phyloP scores from a whole-genome alignment of 2,797 vertebrate genomes.

The Sebastes reedi region DNA sequence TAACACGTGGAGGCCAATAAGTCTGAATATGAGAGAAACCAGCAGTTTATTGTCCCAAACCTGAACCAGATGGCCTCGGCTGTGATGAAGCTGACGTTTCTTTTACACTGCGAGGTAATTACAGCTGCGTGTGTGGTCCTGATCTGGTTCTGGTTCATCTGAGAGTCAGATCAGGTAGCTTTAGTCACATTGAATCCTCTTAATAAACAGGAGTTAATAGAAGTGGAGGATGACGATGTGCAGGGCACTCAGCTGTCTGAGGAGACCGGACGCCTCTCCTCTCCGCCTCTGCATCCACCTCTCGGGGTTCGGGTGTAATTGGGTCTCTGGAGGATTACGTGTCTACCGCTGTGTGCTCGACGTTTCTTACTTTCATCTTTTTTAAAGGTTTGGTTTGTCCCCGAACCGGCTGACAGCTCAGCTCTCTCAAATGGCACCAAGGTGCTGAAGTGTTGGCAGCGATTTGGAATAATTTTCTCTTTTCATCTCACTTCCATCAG shows the following conservation, averaged over 20 bases:
- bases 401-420: conserved; percentile 11
- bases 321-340: conserved; percentile 28
- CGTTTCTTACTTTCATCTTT: conserved; percentile 29
- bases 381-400: conserved; percentile 10
- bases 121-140: conserved; percentile 47
- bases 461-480: conserved; percentile 8
- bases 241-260: background rate
- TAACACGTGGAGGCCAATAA: background rate
- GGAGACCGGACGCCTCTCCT: background rate
- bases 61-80: conserved; percentile 51
- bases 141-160: background rate
- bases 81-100: conserved; percentile 9
- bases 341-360: background rate
- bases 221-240: background rate
- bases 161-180: background rate
- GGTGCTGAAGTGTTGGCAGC: conserved; percentile 19
- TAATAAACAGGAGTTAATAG: background rate
- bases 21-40: conserved; percentile 8
- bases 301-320: conserved; percentile 15
- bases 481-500: conserved; percentile 21
- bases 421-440: background rate
- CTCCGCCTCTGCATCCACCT: conserved; percentile 3
- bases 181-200: background rate
- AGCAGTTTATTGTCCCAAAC: conserved; percentile 27
- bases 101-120: conserved; percentile 7